Conservation (phyloP, 2,797 vertebrate genomes). For the Acanthurus leucopareius region DNA sequence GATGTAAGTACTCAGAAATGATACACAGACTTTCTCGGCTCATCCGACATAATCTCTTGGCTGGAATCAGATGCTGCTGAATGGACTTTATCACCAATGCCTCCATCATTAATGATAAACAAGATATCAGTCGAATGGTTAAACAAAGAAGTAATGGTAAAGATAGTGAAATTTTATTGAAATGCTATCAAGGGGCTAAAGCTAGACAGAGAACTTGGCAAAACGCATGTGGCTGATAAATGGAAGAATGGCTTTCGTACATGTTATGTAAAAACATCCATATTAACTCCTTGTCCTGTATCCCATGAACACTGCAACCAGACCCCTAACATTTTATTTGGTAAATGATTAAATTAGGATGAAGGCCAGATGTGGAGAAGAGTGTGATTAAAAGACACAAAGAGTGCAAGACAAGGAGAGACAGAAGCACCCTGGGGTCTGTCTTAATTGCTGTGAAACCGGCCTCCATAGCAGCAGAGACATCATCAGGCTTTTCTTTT, state of each 20-base stretch:
- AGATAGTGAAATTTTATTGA: constrained; percentile 44
- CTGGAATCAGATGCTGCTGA: constrained; percentile 51
- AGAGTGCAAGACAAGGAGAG: constrained; percentile 56
- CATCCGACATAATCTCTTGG: constrained; percentile 69
- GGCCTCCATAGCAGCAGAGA: constrained; percentile 48
- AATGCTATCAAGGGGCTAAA: constrained; percentile 39
- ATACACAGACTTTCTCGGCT: constrained; percentile 64
- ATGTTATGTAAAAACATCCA: constrained; percentile 44
- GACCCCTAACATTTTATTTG: constrained; percentile 51
- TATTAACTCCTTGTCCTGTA: constrained; percentile 35
- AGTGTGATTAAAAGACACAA: constrained; percentile 62
- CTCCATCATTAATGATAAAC: constrained; percentile 66
- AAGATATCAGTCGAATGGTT: constrained; percentile 56
- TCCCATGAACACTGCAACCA: constrained; percentile 51
- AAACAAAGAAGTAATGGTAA: constrained; percentile 45
- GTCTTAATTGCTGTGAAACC: constrained; percentile 65
- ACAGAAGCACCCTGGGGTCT: constrained; percentile 62
- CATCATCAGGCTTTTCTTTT: constrained; percentile 47
- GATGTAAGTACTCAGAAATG: constrained; percentile 73
- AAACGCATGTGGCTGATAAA: constrained; percentile 37
- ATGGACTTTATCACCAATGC: constrained; percentile 55
- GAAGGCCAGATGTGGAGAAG: constrained; percentile 73
- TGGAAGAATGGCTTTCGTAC: constrained; percentile 26
- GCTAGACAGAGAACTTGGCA: constrained; percentile 64
- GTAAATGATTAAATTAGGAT: constrained; percentile 62